Conservation (phyloP, 2,888 invertebrate genomes). For the Poecilus cupreus region DNA sequence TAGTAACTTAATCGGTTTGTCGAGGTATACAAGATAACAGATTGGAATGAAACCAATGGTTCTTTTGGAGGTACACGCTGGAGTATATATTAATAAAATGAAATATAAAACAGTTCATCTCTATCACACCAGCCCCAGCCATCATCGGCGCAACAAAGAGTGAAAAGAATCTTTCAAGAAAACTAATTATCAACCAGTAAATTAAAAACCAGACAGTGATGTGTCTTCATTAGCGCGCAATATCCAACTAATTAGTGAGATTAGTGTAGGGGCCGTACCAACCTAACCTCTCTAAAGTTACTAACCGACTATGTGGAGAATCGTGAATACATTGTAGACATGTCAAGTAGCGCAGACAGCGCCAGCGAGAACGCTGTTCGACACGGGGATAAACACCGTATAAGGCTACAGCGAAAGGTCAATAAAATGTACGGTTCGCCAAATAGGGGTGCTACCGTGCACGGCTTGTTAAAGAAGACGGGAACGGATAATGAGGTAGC, state of each 20-base stretch:
- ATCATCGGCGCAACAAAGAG: not conserved
- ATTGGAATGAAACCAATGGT: too few relatives aligned
- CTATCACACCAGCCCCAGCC: not conserved
- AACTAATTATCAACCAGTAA: constrained; percentile 35
- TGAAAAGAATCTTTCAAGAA: constrained; percentile 20
- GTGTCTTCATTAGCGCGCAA: constrained; percentile 52
- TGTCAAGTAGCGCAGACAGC: not conserved
- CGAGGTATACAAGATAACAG: too few relatives aligned
- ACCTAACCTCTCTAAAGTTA: constrained; percentile 2
- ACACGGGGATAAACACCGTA: constrained; percentile 44
- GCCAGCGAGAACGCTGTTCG: constrained; percentile 13
- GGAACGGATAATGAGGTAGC: not conserved
- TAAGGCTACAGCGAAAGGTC: constrained; percentile 53
- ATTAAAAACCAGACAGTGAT: constrained; percentile 44
- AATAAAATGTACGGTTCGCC: constrained; percentile 45
- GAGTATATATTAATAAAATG: too few relatives aligned
- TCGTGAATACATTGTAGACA: not conserved
- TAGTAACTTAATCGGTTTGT: too few relatives aligned
- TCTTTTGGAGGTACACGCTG: too few relatives aligned
- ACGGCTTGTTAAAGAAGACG: not conserved
- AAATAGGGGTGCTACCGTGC: constrained; percentile 41
- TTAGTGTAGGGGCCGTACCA: constrained; percentile 29
- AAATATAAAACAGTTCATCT: not conserved
- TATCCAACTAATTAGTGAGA: constrained; percentile 48
- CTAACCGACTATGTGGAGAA: not conserved